Evolutionary conservation across 2,888 invertebrate genomes (phyloP).

Genomic region (Psylliodes chrysocephalus): DNA sequence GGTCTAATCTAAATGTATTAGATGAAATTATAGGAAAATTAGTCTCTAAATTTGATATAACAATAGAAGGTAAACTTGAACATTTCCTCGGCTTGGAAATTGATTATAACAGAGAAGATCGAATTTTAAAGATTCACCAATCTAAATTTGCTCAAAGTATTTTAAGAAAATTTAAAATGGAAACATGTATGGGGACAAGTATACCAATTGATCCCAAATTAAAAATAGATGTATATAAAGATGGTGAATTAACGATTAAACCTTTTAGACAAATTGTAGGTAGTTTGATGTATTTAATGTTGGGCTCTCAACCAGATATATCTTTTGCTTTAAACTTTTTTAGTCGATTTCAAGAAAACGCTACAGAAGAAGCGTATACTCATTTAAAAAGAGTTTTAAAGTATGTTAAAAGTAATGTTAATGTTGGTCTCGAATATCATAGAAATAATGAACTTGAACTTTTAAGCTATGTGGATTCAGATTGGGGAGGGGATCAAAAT

Average conservation of each 20-base stretch:
- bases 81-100: conserved; percentile 42
- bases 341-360: conserved; percentile 31
- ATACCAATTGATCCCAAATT: conserved; percentile 9
- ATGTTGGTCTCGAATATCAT: no score
- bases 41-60: conserved; percentile 34
- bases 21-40: conserved; percentile 13
- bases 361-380: conserved; percentile 15
- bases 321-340: conserved; percentile 32
- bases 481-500: no score
- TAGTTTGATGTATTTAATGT: conserved; percentile 38
- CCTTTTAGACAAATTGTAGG: conserved; percentile 26
- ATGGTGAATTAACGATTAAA: not conserved
- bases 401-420: no score
- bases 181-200: conserved; percentile 19
- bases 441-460: no score
- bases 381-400: conserved; percentile 29
- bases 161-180: conserved; percentile 27
- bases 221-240: not conserved
- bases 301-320: conserved; percentile 33
- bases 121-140: conserved; percentile 22
- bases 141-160: conserved; percentile 12
- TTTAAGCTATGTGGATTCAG: no score
- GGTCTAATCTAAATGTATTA: conserved; percentile 23
- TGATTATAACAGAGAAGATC: conserved; percentile 32
- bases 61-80: conserved; percentile 36